Base-by-base conservation (phyloP, 2,888 invertebrate species). In the Synanthedon vespiformis region DNA sequence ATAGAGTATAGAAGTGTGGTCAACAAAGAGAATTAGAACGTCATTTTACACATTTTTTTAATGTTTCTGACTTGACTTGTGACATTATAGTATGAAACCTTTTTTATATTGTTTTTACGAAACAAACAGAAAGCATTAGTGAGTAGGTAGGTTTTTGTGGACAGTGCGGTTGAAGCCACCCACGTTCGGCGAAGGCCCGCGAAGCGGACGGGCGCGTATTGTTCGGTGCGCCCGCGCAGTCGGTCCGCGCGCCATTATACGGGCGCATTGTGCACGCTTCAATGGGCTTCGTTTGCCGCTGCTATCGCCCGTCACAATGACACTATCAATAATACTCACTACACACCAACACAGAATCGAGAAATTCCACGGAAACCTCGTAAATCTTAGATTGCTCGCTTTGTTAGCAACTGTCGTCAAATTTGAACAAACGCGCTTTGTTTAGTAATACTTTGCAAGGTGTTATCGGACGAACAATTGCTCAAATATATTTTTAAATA, bases 211-310 rank as follows among this genome's bases (percentile, higher is more conserved):
- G 72, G 69, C 76, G 72, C 74, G 72, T 72, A 79, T 83, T 82
- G 82, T 82, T 72, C 70, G 67, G 55, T 61, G 70, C 74, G 77
- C 77, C 68, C 66, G 70, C 61, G 71, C 75, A 77, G 76, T 68
- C 66, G 70, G 72, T 72, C 75, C 67, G 79, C 70, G 65, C 60
- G 55, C 56, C 71, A 80, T 78, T 81, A 86, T 87, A 75, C 84
- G 86, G 86, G 86, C 78, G 74, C 78, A 86, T 86, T 87, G 86
- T 86, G 70, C 71, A 72, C 74, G 77, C 78, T 78, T 83, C 84
- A 86, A 86, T 86, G 78, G 79, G 66, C 70, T 78, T 80, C 82
- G 75, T 79, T 79, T 75, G 78, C 80, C 75, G 74, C 73, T 70
- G 70, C 77, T 77, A 79, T 81, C 73, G 75, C 61, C 66, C 71